A percentile compares a stretch with the other conserved stretches of the same genome.
These are phyloP conservation scores for Acanthoscelides obtectus DNA, from an alignment of 2,888 invertebrate species.

Conservation along the genomic window DNA sequence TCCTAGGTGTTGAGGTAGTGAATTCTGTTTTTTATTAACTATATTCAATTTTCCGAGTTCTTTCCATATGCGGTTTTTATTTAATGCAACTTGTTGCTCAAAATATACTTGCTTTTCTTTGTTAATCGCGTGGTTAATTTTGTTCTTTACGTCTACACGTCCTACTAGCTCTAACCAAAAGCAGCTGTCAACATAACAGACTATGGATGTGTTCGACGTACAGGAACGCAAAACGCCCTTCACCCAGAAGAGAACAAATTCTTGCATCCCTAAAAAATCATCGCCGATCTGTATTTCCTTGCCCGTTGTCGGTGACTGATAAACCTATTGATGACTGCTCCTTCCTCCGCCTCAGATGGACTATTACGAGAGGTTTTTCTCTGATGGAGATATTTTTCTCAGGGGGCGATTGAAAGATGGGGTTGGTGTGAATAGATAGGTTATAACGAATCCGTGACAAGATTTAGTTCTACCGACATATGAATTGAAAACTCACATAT, in stretches of 20 bases:
- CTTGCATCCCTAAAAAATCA: constrained; percentile 43
- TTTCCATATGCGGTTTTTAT: too few species aligned
- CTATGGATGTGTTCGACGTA: not conserved
- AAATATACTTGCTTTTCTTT: too few species aligned
- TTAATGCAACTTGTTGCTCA: too few species aligned
- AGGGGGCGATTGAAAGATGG: constrained; percentile 22
- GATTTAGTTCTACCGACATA: too few species aligned
- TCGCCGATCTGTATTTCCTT: constrained; percentile 42
- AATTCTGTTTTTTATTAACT: too few species aligned
- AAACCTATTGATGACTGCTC: constrained; percentile 46
- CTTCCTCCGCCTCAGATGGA: constrained; percentile 37
- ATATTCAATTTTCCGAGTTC: too few species aligned
- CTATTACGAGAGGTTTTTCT: constrained; percentile 29
- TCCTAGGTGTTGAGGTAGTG: too few species aligned
- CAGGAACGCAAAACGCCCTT: constrained; percentile 45
- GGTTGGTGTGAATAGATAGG: not conserved
- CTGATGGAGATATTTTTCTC: constrained; percentile 18
- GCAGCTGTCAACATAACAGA: not conserved
- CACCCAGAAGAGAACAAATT: constrained; percentile 45
- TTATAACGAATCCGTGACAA: not conserved
- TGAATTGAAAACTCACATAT: too few species aligned
- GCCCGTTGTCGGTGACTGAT: constrained; percentile 43
- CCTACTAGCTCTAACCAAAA: not conserved
- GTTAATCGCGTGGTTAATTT: too few species aligned
- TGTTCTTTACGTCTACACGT: too few species aligned